A percentile compares a stretch with the other conserved stretches of the same genome.
These are phyloP conservation scores for Spatulosminthurus flaviceps DNA, from an alignment of 2,888 invertebrate species.

Conservation along the genomic window DNA sequence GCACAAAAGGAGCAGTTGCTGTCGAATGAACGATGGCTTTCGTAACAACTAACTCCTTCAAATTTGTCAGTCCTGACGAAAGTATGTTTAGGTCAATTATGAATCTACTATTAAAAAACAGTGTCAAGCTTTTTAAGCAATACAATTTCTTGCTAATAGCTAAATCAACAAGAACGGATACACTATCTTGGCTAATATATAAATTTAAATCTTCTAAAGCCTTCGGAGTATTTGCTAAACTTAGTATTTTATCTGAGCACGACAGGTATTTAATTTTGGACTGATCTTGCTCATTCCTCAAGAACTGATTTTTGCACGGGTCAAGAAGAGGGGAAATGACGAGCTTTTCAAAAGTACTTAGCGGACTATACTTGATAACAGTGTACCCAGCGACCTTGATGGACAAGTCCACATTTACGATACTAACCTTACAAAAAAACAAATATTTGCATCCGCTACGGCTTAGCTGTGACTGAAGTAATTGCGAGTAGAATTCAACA, in stretches of 20 bases:
- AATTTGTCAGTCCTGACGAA: conserved; percentile 13
- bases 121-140: neutral
- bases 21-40: conserved; percentile 31
- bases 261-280: conserved; percentile 17
- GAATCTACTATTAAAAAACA: neutral
- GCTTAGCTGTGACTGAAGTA: neutral
- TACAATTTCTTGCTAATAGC: conserved; percentile 22
- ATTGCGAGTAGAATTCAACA: conserved; percentile 26
- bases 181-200: neutral
- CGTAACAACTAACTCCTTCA: conserved; percentile 28
- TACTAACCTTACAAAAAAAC: conserved; percentile 10
- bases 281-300: neutral
- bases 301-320: neutral
- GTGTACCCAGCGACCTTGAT: neutral
- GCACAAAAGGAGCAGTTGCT: neutral
- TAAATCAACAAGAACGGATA: conserved; percentile 19
- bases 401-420: neutral
- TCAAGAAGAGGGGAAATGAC: conserved; percentile 27
- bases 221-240: conserved; percentile 16
- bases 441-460: neutral
- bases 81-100: conserved; percentile 31
- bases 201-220: conserved; percentile 31
- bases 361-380: conserved; percentile 14
- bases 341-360: conserved; percentile 10
- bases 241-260: conserved; percentile 15